phyloP scores from a whole-genome alignment of 2,888 invertebrate species.

The Clitarchus hookeri region DNA sequence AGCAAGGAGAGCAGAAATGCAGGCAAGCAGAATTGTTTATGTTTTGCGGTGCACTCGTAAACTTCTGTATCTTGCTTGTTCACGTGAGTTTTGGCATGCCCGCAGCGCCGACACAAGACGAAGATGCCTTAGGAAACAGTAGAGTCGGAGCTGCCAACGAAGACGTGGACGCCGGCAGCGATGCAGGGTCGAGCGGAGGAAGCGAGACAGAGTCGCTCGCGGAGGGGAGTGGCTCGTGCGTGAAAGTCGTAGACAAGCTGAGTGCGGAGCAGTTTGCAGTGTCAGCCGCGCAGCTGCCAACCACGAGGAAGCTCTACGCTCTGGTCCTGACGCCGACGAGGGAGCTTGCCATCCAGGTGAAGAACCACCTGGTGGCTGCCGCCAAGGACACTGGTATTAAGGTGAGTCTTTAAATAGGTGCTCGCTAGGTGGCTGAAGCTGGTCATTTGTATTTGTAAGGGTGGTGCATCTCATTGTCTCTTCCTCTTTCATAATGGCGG shows the following conservation, averaged over 20 bases:
- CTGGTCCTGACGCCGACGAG: conserved; percentile 94
- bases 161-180: neutral
- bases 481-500: too few relatives aligned
- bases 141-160: conserved; percentile 54
- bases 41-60: too few relatives aligned
- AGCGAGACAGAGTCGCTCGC: conserved; percentile 28
- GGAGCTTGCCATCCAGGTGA: conserved; percentile 94
- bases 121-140: conserved; percentile 49
- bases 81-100: neutral
- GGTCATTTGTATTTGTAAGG: too few relatives aligned
- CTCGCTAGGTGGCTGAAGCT: too few relatives aligned
- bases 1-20: conserved; percentile 55
- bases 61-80: too few relatives aligned
- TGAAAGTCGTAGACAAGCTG: conserved; percentile 62
- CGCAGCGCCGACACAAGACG: neutral
- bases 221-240: conserved; percentile 58
- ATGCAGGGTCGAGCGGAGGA: neutral
- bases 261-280: conserved; percentile 49
- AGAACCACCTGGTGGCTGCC: conserved; percentile 77
- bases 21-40: neutral
- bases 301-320: conserved; percentile 67
- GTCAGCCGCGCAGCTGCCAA: neutral
- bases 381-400: conserved; percentile 79
- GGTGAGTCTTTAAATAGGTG: conserved; percentile 50
- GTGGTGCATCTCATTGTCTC: too few relatives aligned